Percentiles rank a stretch among this genome's conserved stretches.
These are phyloP conservation scores for Myotis planiceps DNA, from an alignment of 2,797 vertebrate species.

Conservation along the genomic window DNA sequence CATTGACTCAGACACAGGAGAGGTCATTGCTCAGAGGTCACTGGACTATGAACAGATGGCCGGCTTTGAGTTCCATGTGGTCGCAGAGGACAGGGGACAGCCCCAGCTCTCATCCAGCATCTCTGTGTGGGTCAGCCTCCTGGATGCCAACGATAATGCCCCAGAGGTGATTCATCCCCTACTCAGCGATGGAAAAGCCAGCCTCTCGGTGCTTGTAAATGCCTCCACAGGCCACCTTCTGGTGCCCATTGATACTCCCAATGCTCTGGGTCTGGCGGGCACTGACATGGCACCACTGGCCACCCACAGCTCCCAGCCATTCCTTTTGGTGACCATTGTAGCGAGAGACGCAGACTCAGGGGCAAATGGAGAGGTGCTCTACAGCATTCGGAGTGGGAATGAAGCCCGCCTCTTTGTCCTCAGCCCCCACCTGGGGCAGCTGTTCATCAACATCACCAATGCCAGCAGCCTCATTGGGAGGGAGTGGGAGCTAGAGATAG, in stretches of 20 bases:
- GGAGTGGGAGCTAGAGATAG: conserved; percentile 87
- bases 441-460: conserved; percentile 93
- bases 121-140: conserved; percentile 88
- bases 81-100: conserved; percentile 91
- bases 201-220: conserved; percentile 90
- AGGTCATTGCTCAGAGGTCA: conserved; percentile 88
- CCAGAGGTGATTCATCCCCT: conserved; percentile 90
- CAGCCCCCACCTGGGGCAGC: conserved; percentile 88
- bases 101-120: conserved; percentile 90
- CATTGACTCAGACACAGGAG: conserved; percentile 90
- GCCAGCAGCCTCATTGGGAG: conserved; percentile 92
- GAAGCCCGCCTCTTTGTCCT: conserved; percentile 87
- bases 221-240: conserved; percentile 87
- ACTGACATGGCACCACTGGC: conserved; percentile 51
- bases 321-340: conserved; percentile 82
- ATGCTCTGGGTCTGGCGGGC: conserved; percentile 67
- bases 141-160: conserved; percentile 93
- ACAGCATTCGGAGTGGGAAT: conserved; percentile 87
- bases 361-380: conserved; percentile 90
- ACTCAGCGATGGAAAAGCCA: conserved; percentile 88
- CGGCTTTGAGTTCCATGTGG: conserved; percentile 90
- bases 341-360: conserved; percentile 93
- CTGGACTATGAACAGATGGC: conserved; percentile 92
- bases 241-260: conserved; percentile 74
- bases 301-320: not conserved